Evolutionary conservation across 2,797 vertebrate species (phyloP).

Genomic region (Eremophila alpestris): DNA sequence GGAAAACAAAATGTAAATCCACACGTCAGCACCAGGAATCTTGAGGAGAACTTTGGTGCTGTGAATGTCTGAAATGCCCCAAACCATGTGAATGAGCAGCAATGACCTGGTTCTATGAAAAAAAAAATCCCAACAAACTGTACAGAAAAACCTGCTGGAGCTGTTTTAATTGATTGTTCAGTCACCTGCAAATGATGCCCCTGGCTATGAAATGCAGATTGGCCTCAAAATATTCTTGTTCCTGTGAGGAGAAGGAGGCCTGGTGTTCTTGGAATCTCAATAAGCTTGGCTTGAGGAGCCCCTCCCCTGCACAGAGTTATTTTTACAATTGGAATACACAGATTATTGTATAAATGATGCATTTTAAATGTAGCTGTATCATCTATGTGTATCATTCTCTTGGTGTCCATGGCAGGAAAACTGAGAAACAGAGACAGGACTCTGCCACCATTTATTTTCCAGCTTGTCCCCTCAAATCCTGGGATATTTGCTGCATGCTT

Average conservation of each 20-base stretch:
- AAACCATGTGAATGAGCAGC: conserved; percentile 13
- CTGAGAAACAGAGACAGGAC: background rate
- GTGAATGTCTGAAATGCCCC: background rate
- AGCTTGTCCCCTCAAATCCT: background rate
- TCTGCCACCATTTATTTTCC: background rate
- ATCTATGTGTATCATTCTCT: background rate
- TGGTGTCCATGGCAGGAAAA: background rate
- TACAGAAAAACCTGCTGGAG: background rate
- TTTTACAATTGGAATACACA: background rate
- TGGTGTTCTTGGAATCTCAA: background rate
- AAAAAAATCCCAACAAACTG: background rate
- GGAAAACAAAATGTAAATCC: background rate
- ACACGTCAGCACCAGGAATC: background rate
- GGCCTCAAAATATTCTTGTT: background rate
- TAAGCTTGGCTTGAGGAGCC: background rate
- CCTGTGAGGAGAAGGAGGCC: background rate
- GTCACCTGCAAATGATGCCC: conserved; percentile 50
- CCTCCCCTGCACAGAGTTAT: background rate
- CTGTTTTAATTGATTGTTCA: conserved; percentile 55
- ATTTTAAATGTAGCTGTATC: background rate
- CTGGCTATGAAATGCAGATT: conserved; percentile 41
- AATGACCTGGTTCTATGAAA: background rate
- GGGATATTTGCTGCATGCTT: background rate
- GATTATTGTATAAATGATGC: background rate
- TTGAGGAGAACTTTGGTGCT: background rate